Percentiles rank a stretch among this genome's conserved stretches.
These are phyloP conservation scores for Bradypus variegatus DNA, from an alignment of 2,797 vertebrate genomes.

Conservation along the genomic window DNA sequence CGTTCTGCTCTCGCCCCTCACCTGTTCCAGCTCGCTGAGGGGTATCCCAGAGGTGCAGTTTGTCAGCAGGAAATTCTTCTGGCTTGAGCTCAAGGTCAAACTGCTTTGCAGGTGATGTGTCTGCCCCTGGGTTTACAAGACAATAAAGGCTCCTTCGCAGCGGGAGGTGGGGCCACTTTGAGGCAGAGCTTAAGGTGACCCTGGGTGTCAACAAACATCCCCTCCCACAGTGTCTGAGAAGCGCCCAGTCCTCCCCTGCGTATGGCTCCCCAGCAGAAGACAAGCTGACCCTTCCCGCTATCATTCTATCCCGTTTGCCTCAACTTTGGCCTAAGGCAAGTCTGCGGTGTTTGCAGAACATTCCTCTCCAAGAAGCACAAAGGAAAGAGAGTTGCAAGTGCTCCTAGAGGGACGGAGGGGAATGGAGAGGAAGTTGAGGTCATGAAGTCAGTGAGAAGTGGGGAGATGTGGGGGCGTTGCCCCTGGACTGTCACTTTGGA, in stretches of 20 bases:
- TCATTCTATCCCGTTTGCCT: neutral
- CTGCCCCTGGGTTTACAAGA: neutral
- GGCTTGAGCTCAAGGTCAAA: neutral
- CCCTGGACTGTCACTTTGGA: neutral
- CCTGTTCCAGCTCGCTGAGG: neutral
- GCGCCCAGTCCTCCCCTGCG: neutral
- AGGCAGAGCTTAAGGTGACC: neutral
- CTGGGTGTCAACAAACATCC: neutral
- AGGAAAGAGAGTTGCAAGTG: neutral
- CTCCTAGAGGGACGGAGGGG: neutral
- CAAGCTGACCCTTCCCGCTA: too few species aligned
- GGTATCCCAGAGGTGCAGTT: neutral
- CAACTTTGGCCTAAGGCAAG: neutral
- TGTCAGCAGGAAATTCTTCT: neutral
- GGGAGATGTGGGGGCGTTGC: neutral
- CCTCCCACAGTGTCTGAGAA: neutral
- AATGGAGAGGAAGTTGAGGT: neutral
- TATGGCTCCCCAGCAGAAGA: neutral
- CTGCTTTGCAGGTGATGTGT: neutral
- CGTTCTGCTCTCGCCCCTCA: neutral
- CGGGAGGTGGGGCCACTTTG: neutral
- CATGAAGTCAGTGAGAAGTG: neutral
- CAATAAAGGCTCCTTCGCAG: rapidly evolving
- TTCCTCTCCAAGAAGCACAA: neutral
- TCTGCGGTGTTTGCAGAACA: neutral